phyloP scores from a whole-genome alignment of 2,888 invertebrate genomes.

The Tanypteryx hageni region DNA sequence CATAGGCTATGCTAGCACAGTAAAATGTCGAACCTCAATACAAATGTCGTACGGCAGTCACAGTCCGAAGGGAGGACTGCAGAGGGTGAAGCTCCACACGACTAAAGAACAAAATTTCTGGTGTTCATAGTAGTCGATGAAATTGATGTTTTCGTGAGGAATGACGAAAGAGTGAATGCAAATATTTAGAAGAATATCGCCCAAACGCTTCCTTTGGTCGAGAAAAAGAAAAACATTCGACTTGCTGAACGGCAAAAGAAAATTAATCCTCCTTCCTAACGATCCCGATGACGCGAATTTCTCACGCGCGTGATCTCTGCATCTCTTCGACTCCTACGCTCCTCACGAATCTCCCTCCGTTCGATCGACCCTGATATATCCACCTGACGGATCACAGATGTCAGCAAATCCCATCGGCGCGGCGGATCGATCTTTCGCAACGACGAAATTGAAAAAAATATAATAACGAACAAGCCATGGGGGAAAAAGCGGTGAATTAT shows the following conservation, averaged over 20 bases:
- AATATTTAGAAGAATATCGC: not conserved
- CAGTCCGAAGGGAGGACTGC: too few species aligned
- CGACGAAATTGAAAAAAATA: not conserved
- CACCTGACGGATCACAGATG: not conserved
- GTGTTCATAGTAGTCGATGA: too few species aligned
- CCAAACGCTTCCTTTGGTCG: not conserved
- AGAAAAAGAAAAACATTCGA: not conserved
- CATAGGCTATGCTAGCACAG: too few species aligned
- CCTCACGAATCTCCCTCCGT: not conserved
- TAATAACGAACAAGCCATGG: not conserved
- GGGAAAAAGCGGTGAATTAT: not conserved
- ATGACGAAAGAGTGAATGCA: not conserved
- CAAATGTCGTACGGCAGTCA: too few species aligned
- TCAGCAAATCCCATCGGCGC: not conserved
- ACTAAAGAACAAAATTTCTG: too few species aligned
- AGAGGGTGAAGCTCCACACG: too few species aligned
- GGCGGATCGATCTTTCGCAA: not conserved
- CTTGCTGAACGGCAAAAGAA: not conserved
- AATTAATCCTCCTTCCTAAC: too few species aligned
- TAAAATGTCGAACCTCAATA: too few species aligned
- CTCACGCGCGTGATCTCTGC: not conserved
- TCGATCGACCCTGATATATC: not conserved
- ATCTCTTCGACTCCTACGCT: not conserved
- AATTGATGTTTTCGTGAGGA: too few species aligned
- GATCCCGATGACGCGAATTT: not conserved